These are phyloP conservation scores for Actias luna DNA, from an alignment of 2,888 invertebrate species.

Conservation along the genomic window DNA sequence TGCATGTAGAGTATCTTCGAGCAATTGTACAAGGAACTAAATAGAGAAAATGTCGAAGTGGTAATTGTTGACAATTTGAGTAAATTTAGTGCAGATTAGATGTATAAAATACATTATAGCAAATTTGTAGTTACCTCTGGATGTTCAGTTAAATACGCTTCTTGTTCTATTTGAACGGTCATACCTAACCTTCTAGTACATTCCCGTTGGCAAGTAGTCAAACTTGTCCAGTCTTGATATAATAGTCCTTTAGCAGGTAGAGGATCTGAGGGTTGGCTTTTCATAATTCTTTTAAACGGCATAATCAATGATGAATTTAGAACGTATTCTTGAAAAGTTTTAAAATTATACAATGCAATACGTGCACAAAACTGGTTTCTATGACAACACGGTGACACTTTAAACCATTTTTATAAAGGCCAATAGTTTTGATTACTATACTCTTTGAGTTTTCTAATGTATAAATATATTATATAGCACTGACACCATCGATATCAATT, in stretches of 20 bases:
- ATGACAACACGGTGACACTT: too few relatives aligned
- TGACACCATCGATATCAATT: too few relatives aligned
- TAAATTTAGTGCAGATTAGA: too few relatives aligned
- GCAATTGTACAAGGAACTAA: too few relatives aligned
- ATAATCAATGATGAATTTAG: slow-evolving; percentile 29
- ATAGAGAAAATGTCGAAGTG: too few relatives aligned
- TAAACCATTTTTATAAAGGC: too few relatives aligned
- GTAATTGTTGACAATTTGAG: too few relatives aligned
- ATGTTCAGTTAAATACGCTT: slow-evolving; percentile 58
- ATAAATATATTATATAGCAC: too few relatives aligned
- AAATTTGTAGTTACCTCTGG: slow-evolving; percentile 58
- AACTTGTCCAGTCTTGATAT: slow-evolving; percentile 47
- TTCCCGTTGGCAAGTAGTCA: slow-evolving; percentile 52
- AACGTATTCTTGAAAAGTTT: background rate
- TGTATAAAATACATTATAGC: background rate
- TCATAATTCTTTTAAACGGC: slow-evolving; percentile 51
- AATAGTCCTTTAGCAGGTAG: slow-evolving; percentile 53
- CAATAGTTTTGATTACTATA: too few relatives aligned
- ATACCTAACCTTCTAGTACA: slow-evolving; percentile 50
- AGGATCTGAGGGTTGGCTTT: slow-evolving; percentile 39
- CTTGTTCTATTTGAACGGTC: slow-evolving; percentile 62
- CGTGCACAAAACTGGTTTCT: background rate
- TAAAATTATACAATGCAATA: background rate
- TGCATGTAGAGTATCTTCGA: too few relatives aligned
- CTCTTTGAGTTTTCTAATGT: too few relatives aligned